Evolutionary conservation across 2,113 vertebrate genomes (phyloP).

Genomic region (Eptesicus fuscus): DNA sequence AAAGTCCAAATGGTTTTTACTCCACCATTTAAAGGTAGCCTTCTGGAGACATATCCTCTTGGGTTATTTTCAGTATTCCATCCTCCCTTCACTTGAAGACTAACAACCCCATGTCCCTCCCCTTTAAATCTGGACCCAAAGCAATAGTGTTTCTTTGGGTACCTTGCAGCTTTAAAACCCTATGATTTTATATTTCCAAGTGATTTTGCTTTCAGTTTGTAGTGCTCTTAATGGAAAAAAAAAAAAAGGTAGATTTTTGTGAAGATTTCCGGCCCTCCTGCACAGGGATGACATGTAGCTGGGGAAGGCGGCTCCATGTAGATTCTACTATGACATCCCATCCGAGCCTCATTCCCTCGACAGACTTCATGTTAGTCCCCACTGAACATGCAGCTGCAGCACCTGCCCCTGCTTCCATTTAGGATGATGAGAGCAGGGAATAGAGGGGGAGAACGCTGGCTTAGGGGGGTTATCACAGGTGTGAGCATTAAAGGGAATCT

Average conservation of each 20-base stretch:
- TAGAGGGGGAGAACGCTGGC: neutral
- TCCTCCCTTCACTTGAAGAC: neutral
- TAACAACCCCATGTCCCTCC: neutral
- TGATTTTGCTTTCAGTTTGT: slow-evolving; percentile 35
- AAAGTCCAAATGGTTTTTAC: neutral
- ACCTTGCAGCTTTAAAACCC: neutral
- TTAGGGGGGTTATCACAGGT: neutral
- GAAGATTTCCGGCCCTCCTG: neutral
- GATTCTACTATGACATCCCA: neutral
- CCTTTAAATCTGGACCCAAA: neutral
- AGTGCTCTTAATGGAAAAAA: neutral
- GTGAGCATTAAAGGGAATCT: neutral
- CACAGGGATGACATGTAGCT: neutral
- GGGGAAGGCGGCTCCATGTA: rapidly evolving
- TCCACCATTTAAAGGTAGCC: neutral
- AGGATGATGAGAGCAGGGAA: neutral
- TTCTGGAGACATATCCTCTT: neutral
- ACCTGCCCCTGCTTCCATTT: neutral
- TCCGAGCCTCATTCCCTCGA: neutral
- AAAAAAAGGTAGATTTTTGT: neutral
- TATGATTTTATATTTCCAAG: neutral
- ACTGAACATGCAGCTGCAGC: neutral
- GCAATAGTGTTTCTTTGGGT: neutral
- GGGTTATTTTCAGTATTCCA: neutral
- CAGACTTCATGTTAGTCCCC: neutral